Percentiles rank a stretch among this genome's conserved stretches.
phyloP scores from a whole-genome alignment of 2,113 vertebrate genomes.

The Rhodinocichla rosea region DNA sequence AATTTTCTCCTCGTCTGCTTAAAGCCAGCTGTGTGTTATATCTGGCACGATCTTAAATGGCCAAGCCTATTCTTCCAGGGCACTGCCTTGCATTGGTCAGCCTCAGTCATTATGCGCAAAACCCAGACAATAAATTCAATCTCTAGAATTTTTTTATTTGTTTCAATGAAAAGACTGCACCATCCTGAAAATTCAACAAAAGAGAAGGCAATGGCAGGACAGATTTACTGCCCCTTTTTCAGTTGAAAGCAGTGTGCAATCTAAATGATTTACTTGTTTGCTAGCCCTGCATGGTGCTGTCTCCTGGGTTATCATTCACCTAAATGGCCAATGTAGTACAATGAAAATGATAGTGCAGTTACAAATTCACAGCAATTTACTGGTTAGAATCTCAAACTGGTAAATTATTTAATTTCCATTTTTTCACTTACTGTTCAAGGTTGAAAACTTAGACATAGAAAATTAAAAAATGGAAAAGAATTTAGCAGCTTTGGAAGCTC shows the following conservation, averaged over 20 bases:
- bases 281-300: constrained; percentile 64
- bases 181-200: constrained; percentile 63
- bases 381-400: constrained; percentile 55
- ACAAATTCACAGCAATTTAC: constrained; percentile 60
- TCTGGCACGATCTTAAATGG: constrained; percentile 41
- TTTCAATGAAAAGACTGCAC: constrained; percentile 59
- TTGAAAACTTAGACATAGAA: constrained; percentile 20
- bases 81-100: constrained; percentile 42
- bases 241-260: constrained; percentile 58
- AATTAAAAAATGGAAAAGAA: constrained; percentile 12
- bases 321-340: constrained; percentile 65
- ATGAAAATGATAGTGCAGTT: constrained; percentile 58
- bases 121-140: constrained; percentile 53
- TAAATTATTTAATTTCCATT: constrained; percentile 68
- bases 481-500: not conserved
- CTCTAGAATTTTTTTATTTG: constrained; percentile 28
- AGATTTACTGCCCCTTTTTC: constrained; percentile 66
- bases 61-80: constrained; percentile 49
- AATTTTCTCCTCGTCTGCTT: not conserved
- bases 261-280: constrained; percentile 71
- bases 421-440: constrained; percentile 53
- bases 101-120: constrained; percentile 55
- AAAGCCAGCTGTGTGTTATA: not conserved
- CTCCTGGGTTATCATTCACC: constrained; percentile 64
- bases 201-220: constrained; percentile 45